phyloP scores from a whole-genome alignment of 2,113 vertebrate genomes.

The Dipodomys ordii region DNA sequence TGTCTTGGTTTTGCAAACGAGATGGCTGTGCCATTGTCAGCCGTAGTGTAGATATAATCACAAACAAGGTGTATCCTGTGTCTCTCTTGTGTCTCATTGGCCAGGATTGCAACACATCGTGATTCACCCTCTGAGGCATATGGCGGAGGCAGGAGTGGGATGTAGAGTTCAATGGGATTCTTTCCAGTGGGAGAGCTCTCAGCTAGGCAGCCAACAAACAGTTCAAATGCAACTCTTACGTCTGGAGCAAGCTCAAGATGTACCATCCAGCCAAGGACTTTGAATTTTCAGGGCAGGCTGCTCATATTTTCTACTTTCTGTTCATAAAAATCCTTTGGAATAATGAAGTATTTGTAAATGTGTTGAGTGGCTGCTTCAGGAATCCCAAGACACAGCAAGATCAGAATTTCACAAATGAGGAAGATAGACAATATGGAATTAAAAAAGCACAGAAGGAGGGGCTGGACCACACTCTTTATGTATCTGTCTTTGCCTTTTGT shows the following conservation, averaged over 20 bases:
- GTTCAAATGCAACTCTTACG: neutral
- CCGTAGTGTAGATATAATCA: neutral
- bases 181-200: neutral
- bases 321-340: neutral
- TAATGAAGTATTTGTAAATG: neutral
- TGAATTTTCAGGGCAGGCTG: neutral
- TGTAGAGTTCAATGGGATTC: neutral
- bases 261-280: neutral
- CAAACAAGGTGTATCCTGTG: too few relatives aligned
- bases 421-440: neutral
- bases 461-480: neutral
- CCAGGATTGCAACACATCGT: neutral
- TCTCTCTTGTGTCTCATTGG: neutral
- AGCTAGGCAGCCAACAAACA: neutral
- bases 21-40: neutral
- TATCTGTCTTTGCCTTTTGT: neutral
- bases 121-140: neutral
- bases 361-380: neutral
- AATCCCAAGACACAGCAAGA: neutral
- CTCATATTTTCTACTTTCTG: neutral
- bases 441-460: neutral
- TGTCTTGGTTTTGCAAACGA: neutral
- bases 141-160: neutral
- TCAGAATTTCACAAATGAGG: neutral
- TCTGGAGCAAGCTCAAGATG: fast-evolving